phyloP scores from a whole-genome alignment of 2,797 vertebrate species.

The Cephalopachus bancanus region DNA sequence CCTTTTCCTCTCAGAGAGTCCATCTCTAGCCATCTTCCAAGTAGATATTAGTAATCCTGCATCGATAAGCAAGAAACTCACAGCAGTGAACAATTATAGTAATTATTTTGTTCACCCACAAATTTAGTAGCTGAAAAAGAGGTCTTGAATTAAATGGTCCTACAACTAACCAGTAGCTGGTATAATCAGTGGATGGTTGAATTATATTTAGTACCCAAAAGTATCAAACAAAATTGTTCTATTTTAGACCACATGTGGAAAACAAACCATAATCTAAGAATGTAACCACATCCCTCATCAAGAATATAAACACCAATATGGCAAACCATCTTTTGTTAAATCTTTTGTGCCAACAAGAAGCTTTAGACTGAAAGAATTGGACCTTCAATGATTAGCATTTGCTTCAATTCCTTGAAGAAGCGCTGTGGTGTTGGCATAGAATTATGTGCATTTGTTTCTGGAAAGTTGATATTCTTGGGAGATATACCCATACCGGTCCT shows the following conservation, averaged over 20 bases:
- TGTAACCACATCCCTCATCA: background rate
- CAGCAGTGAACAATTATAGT: background rate
- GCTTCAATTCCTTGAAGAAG: background rate
- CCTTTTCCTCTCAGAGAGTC: background rate
- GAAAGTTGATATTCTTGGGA: background rate
- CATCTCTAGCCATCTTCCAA: background rate
- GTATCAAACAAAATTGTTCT: background rate
- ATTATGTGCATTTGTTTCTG: background rate
- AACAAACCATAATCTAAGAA: background rate
- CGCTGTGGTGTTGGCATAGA: background rate
- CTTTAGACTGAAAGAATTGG: background rate
- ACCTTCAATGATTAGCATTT: background rate
- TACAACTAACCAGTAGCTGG: background rate
- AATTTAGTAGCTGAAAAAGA: background rate
- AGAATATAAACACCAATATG: background rate
- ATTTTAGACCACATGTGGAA: background rate
- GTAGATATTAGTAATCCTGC: background rate
- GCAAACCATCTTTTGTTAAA: background rate
- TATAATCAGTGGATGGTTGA: background rate
- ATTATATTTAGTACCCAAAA: background rate
- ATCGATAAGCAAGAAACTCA: background rate
- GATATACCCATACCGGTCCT: background rate
- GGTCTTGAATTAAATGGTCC: conserved; percentile 3
- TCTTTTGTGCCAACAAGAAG: background rate
- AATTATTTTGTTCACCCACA: background rate